A percentile compares a stretch with the other conserved stretches of the same genome.
These are phyloP conservation scores for Pseudopodoces humilis DNA, from an alignment of 2,113 vertebrate species.

Conservation along the genomic window DNA sequence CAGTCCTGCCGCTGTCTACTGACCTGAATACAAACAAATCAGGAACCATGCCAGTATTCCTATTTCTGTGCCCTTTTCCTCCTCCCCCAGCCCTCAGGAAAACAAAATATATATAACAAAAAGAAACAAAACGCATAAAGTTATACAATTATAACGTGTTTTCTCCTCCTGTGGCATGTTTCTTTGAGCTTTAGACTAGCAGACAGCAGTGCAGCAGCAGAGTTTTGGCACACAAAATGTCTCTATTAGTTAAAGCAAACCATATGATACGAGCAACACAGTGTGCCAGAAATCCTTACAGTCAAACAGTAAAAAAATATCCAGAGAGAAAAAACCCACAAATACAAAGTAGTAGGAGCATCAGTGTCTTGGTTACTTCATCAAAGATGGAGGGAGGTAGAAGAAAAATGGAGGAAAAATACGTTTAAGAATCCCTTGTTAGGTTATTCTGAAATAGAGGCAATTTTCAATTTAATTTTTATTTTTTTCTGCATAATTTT, in stretches of 20 bases:
- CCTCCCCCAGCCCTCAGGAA: not conserved
- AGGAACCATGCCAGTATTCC: not conserved
- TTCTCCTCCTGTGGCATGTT: not conserved
- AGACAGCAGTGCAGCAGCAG: not conserved
- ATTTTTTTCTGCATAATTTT: rapidly evolving
- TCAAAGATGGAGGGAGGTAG: not conserved
- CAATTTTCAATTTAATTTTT: not conserved
- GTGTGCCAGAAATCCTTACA: conserved; percentile 19
- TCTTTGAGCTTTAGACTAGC: conserved; percentile 36
- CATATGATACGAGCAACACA: not conserved
- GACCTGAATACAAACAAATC: conserved; percentile 44
- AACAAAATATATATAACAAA: not conserved
- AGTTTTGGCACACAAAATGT: conserved; percentile 29
- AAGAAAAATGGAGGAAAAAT: not conserved
- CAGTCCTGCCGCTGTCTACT: not conserved
- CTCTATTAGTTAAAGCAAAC: conserved; percentile 27
- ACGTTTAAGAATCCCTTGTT: rapidly evolving
- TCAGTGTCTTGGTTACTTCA: not conserved
- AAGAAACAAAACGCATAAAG: not conserved
- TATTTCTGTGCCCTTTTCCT: not conserved
- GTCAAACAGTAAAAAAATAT: not conserved
- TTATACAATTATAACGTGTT: not conserved
- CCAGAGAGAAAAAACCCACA: not conserved
- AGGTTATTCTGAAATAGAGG: not conserved
- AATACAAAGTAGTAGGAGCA: not conserved